These are phyloP conservation scores for Diadegma fenestrale DNA, from an alignment of 2,888 invertebrate genomes.

Conservation along the genomic window DNA sequence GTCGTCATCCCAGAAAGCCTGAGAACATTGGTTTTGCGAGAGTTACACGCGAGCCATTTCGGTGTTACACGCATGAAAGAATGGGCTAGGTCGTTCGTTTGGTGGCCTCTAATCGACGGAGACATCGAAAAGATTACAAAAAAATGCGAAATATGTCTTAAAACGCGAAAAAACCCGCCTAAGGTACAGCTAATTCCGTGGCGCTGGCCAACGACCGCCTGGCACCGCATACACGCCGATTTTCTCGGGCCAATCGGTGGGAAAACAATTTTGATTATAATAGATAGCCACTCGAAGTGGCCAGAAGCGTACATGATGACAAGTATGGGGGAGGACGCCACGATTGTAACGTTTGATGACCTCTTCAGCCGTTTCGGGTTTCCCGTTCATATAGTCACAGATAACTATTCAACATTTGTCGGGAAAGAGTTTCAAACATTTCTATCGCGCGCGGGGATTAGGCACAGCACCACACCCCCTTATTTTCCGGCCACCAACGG, in stretches of 20 bases:
- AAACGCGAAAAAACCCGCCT: conserved; percentile 69
- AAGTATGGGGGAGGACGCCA: conserved; percentile 66
- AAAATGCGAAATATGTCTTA: conserved; percentile 63
- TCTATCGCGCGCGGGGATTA: neutral
- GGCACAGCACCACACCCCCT: conserved; percentile 43
- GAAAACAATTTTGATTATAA: conserved; percentile 69
- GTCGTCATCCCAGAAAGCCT: conserved; percentile 3
- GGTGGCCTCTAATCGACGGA: conserved; percentile 16
- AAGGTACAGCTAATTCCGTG: conserved; percentile 73
- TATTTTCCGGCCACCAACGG: conserved; percentile 38
- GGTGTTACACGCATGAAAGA: conserved; percentile 17
- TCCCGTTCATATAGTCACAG: conserved; percentile 33
- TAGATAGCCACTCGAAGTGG: conserved; percentile 76
- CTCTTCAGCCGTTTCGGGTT: conserved; percentile 63
- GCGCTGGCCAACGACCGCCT: conserved; percentile 70
- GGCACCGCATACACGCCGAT: conserved; percentile 75
- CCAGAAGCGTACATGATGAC: conserved; percentile 66
- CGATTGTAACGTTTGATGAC: conserved; percentile 69
- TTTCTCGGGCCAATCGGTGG: conserved; percentile 72
- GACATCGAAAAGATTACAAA: conserved; percentile 15
- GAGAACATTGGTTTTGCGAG: neutral
- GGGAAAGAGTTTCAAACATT: conserved; percentile 28
- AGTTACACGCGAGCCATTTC: conserved; percentile 17
- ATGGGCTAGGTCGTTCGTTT: conserved; percentile 1
- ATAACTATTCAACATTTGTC: conserved; percentile 36